Percentiles rank a stretch among this genome's conserved stretches.
Conservation (phyloP, 2,113 vertebrate genomes). For the Myiozetetes cayanensis region DNA sequence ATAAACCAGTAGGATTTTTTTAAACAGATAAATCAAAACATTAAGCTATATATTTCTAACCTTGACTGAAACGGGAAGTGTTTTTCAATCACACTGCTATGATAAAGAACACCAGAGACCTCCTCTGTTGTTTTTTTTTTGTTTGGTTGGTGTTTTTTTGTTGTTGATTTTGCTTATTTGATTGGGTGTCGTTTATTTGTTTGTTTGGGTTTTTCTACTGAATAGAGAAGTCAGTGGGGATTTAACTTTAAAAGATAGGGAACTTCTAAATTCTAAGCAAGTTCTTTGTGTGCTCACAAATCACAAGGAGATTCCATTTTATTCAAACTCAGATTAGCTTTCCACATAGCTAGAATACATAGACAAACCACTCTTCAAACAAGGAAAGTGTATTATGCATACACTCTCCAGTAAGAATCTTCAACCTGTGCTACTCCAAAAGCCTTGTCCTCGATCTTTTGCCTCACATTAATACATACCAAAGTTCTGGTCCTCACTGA, state of each 20-base stretch:
- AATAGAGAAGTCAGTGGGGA: not conserved
- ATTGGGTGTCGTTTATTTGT: not conserved
- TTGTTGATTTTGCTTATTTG: not conserved
- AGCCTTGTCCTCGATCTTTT: not conserved
- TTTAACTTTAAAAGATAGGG: not conserved
- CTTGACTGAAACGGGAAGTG: not conserved
- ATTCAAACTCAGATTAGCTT: not conserved
- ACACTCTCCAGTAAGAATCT: not conserved
- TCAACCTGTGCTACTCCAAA: not conserved
- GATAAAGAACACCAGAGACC: not conserved
- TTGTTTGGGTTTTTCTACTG: not conserved
- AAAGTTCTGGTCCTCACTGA: slow-evolving; percentile 77
- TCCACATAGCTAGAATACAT: not conserved
- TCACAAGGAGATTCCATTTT: not conserved
- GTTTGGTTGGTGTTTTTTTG: too few species aligned
- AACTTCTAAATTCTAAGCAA: not conserved
- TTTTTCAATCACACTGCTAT: not conserved
- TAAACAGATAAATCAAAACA: not conserved
- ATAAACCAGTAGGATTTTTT: not conserved
- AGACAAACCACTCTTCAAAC: not conserved
- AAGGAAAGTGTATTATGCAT: not conserved
- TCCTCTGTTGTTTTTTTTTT: not conserved
- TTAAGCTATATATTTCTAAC: not conserved
- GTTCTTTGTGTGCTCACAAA: not conserved
- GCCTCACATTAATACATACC: slow-evolving; percentile 61